These are phyloP conservation scores for Phrynocephalus forsythii DNA, from an alignment of 2,797 vertebrate genomes.

Conservation along the genomic window DNA sequence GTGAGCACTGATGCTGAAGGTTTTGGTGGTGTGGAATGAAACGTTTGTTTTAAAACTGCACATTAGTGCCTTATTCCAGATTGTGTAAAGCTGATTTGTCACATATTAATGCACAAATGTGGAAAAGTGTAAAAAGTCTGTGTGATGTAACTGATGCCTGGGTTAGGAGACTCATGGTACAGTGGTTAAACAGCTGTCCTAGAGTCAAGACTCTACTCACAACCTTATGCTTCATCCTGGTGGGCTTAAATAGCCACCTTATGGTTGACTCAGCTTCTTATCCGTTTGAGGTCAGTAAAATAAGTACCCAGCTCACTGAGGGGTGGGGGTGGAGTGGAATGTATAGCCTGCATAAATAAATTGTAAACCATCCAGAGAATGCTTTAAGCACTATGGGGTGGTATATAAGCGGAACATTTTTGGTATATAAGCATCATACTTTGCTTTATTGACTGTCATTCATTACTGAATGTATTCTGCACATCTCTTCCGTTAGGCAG, in stretches of 20 bases:
- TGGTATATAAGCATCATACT: background rate
- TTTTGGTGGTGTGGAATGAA: constrained; percentile 27
- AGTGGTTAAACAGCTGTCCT: too few species aligned
- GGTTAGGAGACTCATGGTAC: background rate
- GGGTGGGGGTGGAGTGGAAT: too few species aligned
- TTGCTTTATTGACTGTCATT: background rate
- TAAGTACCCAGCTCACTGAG: too few species aligned
- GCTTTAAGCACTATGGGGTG: too few species aligned
- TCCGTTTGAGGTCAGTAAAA: too few species aligned
- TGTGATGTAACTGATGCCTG: background rate
- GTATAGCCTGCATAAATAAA: too few species aligned
- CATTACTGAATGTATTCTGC: background rate
- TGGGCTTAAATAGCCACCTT: too few species aligned
- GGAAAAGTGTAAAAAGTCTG: background rate
- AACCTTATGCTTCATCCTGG: too few species aligned
- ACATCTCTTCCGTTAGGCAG: background rate
- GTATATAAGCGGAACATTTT: too few species aligned
- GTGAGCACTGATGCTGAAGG: constrained; percentile 21
- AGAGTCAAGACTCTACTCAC: too few species aligned
- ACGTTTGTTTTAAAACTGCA: constrained; percentile 17
- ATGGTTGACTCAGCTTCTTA: too few species aligned
- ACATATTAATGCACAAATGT: constrained; percentile 8
- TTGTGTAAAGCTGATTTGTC: constrained; percentile 26
- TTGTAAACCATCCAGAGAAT: too few species aligned
- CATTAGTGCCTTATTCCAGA: constrained; percentile 17